Conservation (phyloP, 2,797 vertebrate species). For the Bryconaethiops microstoma region DNA sequence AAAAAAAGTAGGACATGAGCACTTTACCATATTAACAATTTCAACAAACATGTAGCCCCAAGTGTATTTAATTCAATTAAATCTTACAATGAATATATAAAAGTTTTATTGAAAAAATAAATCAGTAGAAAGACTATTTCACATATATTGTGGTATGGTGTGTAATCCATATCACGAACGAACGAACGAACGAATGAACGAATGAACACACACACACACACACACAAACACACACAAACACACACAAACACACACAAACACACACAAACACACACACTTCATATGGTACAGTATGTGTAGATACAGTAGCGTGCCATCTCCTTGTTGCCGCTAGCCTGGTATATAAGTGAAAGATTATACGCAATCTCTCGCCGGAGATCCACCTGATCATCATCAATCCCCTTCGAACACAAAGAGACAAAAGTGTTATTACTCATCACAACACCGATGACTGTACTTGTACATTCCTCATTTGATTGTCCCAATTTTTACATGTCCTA, state of each 20-base stretch:
- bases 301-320: conserved; percentile 81
- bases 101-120: conserved; percentile 33
- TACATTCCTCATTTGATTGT: neutral
- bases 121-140: conserved; percentile 4
- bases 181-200: no score
- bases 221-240: neutral
- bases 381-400: conserved; percentile 85
- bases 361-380: conserved; percentile 85
- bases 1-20: no score
- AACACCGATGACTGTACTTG: neutral
- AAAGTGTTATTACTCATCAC: neutral
- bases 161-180: neutral
- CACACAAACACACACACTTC: conserved; percentile 23
- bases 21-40: neutral
- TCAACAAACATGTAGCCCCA: no score
- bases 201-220: neutral
- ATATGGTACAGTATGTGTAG: conserved; percentile 78
- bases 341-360: conserved; percentile 86
- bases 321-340: conserved; percentile 83
- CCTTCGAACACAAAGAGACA: conserved; percentile 65
- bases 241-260: neutral
- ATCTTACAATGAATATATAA: conserved; percentile 9
- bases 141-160: neutral
- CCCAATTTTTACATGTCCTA: no score
- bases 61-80: no score